Evolutionary conservation across 2,113 vertebrate species (phyloP), one percentile per base, ranked within the genome.

Genomic region (Sigmodon hispidus): DNA sequence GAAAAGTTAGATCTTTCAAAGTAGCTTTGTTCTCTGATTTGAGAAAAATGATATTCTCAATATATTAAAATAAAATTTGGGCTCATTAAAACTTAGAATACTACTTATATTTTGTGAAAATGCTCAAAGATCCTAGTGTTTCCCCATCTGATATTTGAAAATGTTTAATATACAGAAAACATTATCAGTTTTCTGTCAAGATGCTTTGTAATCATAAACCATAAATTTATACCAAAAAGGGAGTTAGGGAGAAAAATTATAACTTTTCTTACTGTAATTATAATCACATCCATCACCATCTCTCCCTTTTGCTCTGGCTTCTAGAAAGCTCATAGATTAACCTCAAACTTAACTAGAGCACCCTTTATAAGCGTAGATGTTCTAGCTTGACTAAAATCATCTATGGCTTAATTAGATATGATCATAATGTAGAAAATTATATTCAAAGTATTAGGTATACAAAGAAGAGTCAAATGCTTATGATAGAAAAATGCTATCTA

Each of bases 381-480:
- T 77, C 34, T 83, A 65, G 87, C 89, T 34, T 59, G 31, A 34
- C 83, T 87, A 91, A 36, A 86, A 72, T 72, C 7, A 91, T 65
- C 57, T 70, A 93, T 65, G 69, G n/a, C 29, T 89, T 80, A 75
- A 70, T 34, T 90, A 80, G 73, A 91, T 95, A 80, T 88, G 79
- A 95, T 29, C 77, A 45, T 52, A 31, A 95, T 92, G 13, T 85
- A 45, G 52, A 12, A 93, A 29, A 67, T 88, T 81, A 77, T 88
- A 89, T 70, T 93, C 17, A 88, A 90, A 95, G 52, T 75, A 93
- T 45, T 9, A 72, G 31, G 24, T 24, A 55, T 63, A 75, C 34
- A 87, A 94, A 19, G 91, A 88, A 94, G 81, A 89, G 80, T 86
- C 13, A 89, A 90, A 84, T 63, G 10, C n/a, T 89, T 94, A 76